Percentiles rank a stretch among this genome's conserved stretches.
phyloP scores from a whole-genome alignment of 2,888 invertebrate genomes.

The Apamea sordens region DNA sequence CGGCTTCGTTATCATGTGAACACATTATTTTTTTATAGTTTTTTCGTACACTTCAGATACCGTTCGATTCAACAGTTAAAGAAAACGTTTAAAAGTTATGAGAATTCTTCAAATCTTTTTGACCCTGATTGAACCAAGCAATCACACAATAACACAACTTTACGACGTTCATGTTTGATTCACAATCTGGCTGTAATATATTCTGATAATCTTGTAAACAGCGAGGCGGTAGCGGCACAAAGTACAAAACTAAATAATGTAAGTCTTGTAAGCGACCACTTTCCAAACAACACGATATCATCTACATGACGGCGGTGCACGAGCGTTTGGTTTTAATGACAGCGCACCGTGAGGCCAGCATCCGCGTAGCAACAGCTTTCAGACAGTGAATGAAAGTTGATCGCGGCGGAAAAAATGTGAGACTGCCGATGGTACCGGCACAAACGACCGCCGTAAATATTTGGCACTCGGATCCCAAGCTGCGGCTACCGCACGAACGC shows the following conservation, averaged over 20 bases:
- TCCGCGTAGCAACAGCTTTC: constrained; percentile 89
- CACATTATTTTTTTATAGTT: constrained; percentile 47
- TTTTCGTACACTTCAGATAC: constrained; percentile 47
- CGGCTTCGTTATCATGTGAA: constrained; percentile 62
- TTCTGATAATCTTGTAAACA: constrained; percentile 45
- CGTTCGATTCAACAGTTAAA: constrained; percentile 54
- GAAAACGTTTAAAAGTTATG: constrained; percentile 41
- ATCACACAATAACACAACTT: constrained; percentile 25
- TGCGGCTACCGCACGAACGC: constrained; percentile 53
- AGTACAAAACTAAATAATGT: constrained; percentile 72
- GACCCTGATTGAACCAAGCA: constrained; percentile 23
- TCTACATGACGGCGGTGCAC: constrained; percentile 86
- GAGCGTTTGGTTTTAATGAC: constrained; percentile 87
- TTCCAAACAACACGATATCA: constrained; percentile 88
- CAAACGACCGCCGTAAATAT: constrained; percentile 79
- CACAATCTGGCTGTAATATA: constrained; percentile 35
- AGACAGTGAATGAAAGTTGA: constrained; percentile 89
- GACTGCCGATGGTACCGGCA: constrained; percentile 78
- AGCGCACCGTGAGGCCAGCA: constrained; percentile 84
- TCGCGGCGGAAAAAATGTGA: constrained; percentile 83
- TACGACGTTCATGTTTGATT: constrained; percentile 27
- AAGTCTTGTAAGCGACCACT: constrained; percentile 80
- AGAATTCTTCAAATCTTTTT: constrained; percentile 33
- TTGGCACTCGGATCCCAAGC: constrained; percentile 73
- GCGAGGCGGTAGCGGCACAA: constrained; percentile 71